phyloP scores from a whole-genome alignment of 2,113 vertebrate genomes.

The Sebastes schlegelii region DNA sequence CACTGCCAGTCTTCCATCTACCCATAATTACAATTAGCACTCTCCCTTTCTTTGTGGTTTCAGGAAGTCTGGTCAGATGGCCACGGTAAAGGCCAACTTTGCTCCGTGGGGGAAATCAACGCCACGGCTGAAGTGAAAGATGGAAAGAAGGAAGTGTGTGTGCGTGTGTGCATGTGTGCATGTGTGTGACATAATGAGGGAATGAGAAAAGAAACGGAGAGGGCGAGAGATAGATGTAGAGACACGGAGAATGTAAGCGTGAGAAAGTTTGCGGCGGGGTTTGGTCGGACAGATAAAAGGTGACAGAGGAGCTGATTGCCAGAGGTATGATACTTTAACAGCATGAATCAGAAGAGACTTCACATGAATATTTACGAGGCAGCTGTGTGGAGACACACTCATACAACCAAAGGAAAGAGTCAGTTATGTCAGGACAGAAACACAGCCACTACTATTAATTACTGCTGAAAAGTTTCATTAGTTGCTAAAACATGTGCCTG shows the following conservation, averaged over 20 bases:
- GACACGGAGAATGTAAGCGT: background rate
- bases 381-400: conserved; percentile 12
- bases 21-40: conserved; percentile 69
- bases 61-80: conserved; percentile 68
- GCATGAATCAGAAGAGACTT: conserved; percentile 16
- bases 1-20: conserved; percentile 57
- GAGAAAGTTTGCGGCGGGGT: background rate
- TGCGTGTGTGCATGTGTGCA: conserved; percentile 4
- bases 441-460: background rate
- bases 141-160: conserved; percentile 46
- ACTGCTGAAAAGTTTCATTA: background rate
- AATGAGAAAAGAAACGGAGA: background rate
- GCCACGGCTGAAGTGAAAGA: conserved; percentile 48
- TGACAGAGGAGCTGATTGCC: conserved; percentile 18
- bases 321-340: conserved; percentile 21
- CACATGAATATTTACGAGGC: conserved; percentile 27
- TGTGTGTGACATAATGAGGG: background rate
- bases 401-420: conserved; percentile 18
- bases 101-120: conserved; percentile 47
- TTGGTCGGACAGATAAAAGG: conserved; percentile 1
- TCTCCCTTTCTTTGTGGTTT: conserved; percentile 60
- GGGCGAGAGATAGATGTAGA: background rate
- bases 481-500: background rate
- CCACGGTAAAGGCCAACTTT: conserved; percentile 53
- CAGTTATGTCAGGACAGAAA: conserved; percentile 12